Percentiles rank a stretch among this genome's conserved stretches.
Evolutionary conservation across 2,888 invertebrate species (phyloP).

Genomic region (Phaedon cochleariae): DNA sequence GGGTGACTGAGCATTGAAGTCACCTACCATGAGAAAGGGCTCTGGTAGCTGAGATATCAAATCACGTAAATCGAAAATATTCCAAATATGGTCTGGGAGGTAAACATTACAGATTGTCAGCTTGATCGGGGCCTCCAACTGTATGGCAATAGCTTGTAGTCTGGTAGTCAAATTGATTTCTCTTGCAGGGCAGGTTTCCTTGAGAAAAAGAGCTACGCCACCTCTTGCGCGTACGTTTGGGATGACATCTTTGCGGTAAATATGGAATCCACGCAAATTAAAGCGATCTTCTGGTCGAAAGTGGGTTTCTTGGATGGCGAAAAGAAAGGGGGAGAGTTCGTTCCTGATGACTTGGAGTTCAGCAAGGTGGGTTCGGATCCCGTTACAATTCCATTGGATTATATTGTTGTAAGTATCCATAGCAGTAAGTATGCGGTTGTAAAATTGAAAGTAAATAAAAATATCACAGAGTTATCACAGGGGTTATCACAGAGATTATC

Average conservation of each 20-base stretch:
- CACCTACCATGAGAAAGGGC: constrained; percentile 26
- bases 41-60: constrained; percentile 22
- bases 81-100: not conserved
- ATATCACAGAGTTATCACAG: too few species aligned
- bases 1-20: constrained; percentile 20
- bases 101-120: constrained; percentile 30
- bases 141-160: constrained; percentile 28
- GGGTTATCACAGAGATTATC: too few species aligned
- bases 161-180: constrained; percentile 21
- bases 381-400: constrained; percentile 31
- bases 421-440: too few species aligned
- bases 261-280: constrained; percentile 20
- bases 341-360: constrained; percentile 23
- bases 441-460: too few species aligned
- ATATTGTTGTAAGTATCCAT: not conserved
- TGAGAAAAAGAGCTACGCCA: constrained; percentile 21
- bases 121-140: constrained; percentile 21
- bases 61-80: not conserved
- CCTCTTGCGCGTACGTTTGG: constrained; percentile 21
- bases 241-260: constrained; percentile 20
- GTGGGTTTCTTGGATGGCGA: constrained; percentile 34
- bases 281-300: constrained; percentile 24
- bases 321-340: constrained; percentile 13
- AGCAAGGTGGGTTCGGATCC: constrained; percentile 27
- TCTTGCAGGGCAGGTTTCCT: constrained; percentile 15